phyloP scores from a whole-genome alignment of 2,888 invertebrate genomes.

The Drosophila atripex region DNA sequence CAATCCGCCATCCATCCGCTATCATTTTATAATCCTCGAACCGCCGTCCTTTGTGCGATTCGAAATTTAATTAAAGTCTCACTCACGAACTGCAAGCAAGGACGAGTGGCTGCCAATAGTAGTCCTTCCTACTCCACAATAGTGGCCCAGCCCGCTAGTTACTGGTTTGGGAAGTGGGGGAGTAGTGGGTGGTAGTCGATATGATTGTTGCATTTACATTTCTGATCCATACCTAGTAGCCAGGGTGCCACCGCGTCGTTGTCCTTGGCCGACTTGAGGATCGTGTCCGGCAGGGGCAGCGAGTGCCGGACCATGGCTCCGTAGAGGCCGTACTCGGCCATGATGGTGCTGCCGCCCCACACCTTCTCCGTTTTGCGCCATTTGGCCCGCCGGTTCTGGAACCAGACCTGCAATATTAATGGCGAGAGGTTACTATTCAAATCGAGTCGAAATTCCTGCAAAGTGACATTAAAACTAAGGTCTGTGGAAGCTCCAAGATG shows the following conservation, averaged over 20 bases:
- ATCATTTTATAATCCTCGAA: constrained; percentile 67
- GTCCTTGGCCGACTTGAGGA: constrained; percentile 98
- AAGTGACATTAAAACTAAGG: neutral
- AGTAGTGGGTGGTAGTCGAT: constrained; percentile 54
- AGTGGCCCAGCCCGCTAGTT: neutral
- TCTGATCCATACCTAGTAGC: constrained; percentile 93
- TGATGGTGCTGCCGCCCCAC: constrained; percentile 99
- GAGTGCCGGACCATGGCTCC: constrained; percentile 99
- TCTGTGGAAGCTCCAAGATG: neutral
- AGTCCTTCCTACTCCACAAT: neutral
- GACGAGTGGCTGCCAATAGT: neutral
- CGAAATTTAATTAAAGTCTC: constrained; percentile 67
- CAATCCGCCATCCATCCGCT: constrained; percentile 27
- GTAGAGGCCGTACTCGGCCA: constrained; percentile 99
- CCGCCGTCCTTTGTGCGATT: constrained; percentile 62
- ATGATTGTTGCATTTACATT: constrained; percentile 84
- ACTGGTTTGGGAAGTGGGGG: neutral
- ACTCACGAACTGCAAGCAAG: neutral
- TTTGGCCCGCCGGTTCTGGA: constrained; percentile 96
- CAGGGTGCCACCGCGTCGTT: constrained; percentile 99
- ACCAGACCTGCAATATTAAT: constrained; percentile 95
- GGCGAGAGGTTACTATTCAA: neutral
- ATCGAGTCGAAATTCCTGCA: neutral
- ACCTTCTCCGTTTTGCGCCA: constrained; percentile 99
- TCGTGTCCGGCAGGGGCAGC: constrained; percentile 98